These are phyloP conservation scores for Ceratotherium simum DNA, from an alignment of 2,113 vertebrate genomes.

Conservation along the genomic window DNA sequence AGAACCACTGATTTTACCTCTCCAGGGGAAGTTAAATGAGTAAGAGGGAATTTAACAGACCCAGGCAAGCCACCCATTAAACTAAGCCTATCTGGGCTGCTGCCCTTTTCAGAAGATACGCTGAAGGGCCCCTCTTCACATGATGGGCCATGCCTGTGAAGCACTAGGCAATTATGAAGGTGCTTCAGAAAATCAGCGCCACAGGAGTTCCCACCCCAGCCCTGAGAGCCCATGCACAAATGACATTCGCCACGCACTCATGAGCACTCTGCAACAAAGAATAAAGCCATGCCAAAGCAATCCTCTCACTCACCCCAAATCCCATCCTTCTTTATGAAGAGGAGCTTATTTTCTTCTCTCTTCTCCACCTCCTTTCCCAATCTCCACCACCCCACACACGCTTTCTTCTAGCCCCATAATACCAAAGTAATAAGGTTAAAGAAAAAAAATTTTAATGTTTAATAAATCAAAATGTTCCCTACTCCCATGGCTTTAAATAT, in stretches of 20 bases:
- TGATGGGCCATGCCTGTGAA: neutral
- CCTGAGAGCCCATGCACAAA: neutral
- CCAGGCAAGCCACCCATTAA: neutral
- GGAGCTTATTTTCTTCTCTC: neutral
- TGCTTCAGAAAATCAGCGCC: neutral
- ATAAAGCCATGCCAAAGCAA: neutral
- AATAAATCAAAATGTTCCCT: conserved; percentile 29
- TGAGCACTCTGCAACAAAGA: neutral
- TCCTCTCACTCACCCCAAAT: neutral
- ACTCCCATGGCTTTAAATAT: neutral
- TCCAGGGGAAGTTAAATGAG: neutral
- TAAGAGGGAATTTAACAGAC: neutral
- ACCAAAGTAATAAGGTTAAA: conserved; percentile 1
- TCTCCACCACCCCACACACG: neutral
- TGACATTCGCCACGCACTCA: neutral
- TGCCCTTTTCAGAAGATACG: neutral
- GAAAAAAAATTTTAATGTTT: neutral
- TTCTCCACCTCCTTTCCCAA: neutral
- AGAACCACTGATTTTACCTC: neutral
- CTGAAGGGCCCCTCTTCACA: neutral
- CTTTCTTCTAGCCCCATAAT: neutral
- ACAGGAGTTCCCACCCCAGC: neutral
- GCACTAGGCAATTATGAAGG: neutral
- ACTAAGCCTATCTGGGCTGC: neutral
- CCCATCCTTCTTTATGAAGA: neutral